Conservation (phyloP, 30 jellyfish, hydroid and myxozoan genomes). For the Turritopsis rubra region DNA sequence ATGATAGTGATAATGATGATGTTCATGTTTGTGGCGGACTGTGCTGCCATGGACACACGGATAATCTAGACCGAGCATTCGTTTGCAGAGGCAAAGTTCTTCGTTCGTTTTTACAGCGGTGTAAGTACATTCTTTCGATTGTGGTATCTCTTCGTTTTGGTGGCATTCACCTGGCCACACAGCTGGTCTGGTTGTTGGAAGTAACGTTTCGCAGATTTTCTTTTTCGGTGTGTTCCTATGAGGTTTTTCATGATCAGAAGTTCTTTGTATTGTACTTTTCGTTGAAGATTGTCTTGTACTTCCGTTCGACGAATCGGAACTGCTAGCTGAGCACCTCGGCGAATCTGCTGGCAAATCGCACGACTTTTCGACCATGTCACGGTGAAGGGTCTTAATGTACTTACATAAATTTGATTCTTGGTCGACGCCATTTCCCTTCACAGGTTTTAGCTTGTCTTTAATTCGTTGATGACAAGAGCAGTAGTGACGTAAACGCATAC, state of each 20-base stretch:
- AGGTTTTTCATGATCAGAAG: neutral
- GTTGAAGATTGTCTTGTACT: neutral
- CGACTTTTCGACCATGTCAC: neutral
- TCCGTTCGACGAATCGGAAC: neutral
- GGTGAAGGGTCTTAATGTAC: neutral
- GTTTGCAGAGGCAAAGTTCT: constrained; percentile 12
- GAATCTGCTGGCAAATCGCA: neutral
- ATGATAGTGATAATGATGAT: neutral
- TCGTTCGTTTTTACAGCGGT: neutral
- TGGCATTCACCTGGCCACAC: constrained; percentile 40
- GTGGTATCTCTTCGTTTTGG: neutral
- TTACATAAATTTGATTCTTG: constrained; percentile 13
- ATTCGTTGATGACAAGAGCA: constrained; percentile 13
- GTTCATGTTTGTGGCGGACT: neutral
- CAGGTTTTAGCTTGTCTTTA: neutral
- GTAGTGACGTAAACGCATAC: constrained; percentile 15
- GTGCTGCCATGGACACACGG: constrained; percentile 9
- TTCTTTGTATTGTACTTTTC: neutral
- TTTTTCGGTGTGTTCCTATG: neutral
- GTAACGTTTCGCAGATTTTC: neutral
- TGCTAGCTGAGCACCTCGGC: neutral
- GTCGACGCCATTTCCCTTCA: neutral
- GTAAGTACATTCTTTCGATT: neutral
- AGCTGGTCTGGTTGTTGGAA: constrained; percentile 11
- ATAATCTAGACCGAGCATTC: constrained; percentile 28